Base-by-base conservation (phyloP, 2,797 vertebrate species). In the Spinibarbus caldwelli region DNA sequence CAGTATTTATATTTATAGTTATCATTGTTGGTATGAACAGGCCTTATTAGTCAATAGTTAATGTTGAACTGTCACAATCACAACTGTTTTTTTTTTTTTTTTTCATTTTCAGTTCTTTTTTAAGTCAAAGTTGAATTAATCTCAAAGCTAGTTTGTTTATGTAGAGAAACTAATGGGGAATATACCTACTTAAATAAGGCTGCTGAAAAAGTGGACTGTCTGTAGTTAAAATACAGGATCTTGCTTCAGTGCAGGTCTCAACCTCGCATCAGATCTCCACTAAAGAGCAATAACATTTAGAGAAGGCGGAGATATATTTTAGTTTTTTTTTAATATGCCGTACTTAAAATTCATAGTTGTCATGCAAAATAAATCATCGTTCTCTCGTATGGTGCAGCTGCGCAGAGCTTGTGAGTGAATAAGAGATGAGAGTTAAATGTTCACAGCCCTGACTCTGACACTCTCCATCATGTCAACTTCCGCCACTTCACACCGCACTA, bases 281-380 rank as follows among this genome's bases (percentile, higher is more conserved):
- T 87, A 91, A 93, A 89, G 83, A 95, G 90, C 85, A 85, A 85
- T 92, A 94, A 91, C 90, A 92, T 94, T 96, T 91, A 91, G 85
- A 93, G 89, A 92, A 90, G 87, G 86, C 89, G 90, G 88, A 91
- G 89, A 87, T 91, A 89, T 90, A 67, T 49, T 73, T 36, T 66
- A 88, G 4, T 90, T 86, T 91, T 93, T 95, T 91, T 94, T 95
- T 95, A 92, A 93, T 92, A 86, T 90, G 93, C 91, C 93, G 94
- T 90, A 92, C 91, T 96, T 96, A 94, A 94, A 95, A 96, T 95
- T 95, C 95, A 93, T 94, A 93, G 92, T 95, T 95, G 93, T 93
- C 93, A 95, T 94, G 93, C 93, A 95, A 96, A 97, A 96, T 95
- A 95, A 95, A 96, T 96, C 94, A 95, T 89, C 70, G 87, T 87